Evolutionary conservation across 2,888 invertebrate species (phyloP), one percentile per base, ranked within the genome.

Genomic region (Resseliella maxima): DNA sequence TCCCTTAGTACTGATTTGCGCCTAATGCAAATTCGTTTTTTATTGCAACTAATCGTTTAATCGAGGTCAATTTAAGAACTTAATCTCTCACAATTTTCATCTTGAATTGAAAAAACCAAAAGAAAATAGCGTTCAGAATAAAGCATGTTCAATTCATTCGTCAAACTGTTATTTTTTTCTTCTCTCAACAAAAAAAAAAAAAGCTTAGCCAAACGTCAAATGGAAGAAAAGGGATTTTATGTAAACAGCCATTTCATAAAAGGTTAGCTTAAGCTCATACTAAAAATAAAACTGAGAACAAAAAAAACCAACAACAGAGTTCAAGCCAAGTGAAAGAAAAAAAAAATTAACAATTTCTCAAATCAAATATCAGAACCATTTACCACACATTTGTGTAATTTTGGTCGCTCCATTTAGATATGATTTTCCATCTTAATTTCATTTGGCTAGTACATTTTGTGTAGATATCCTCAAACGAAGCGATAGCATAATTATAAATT

Each of bases 401-500:
- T 27, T 35, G 35, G 10, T 59, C 24, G 5, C 2, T 8, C 15
- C 50, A 18, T 50, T 50, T 18, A 2, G 15, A 8, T 3, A 18
- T 24, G 24, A 6, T 35, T 72, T 72, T 15, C 31, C 72, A 59
- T n/a, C 24, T 59, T 27, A 59, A 8, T 27, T 31, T 72, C 72
- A 12, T n/a, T 72, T 72, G 27, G 59, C 15, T 27, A 15, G 24
- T 27, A 12, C 31, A 18, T 31, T 31, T 31, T 2, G 27, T 72
- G 15, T 18, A 10, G 31, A 15, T 35, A 18, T 8, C 18, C 15
- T 15, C 5, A 12, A 41, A 12, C 18, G 18, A 18, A 72, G 31
- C 72, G 72, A 72, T 72, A 31, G 72, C 72, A 72, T 72, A 31
- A 72, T 72, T 72, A 72, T 35, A 72, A 72, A 72, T 72, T 72